Percentiles rank a stretch among this genome's conserved stretches.
These are phyloP conservation scores for Teleogryllus occipitalis DNA, from an alignment of 1,140 invertebrate genomes.

Conservation along the genomic window DNA sequence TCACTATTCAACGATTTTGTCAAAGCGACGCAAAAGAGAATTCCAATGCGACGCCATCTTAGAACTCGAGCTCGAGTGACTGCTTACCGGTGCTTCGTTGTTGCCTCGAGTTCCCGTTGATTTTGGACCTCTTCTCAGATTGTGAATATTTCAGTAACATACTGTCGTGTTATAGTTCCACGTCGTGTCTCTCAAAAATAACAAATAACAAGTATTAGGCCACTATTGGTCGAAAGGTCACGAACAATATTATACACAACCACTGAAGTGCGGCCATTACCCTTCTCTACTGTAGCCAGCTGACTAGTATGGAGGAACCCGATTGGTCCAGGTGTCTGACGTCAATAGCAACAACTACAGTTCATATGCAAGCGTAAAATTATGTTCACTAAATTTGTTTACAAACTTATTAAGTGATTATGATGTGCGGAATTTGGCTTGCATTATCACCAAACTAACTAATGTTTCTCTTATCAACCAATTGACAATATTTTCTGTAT, in stretches of 20 bases:
- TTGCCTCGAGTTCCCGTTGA: slow-evolving; percentile 1
- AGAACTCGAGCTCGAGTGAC: background rate
- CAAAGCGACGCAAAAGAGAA: background rate
- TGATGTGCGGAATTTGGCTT: too few relatives aligned
- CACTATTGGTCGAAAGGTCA: slow-evolving; percentile 14
- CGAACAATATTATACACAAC: background rate
- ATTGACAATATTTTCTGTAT: too few relatives aligned
- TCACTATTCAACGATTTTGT: too few relatives aligned
- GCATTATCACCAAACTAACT: too few relatives aligned
- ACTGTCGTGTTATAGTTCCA: background rate
- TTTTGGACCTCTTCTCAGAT: slow-evolving; percentile 10
- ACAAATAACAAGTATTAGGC: slow-evolving; percentile 1
- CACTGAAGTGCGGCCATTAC: slow-evolving; percentile 11
- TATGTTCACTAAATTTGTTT: too few relatives aligned
- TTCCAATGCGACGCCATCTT: slow-evolving; percentile 12
- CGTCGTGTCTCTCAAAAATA: background rate
- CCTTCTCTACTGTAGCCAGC: slow-evolving; percentile 7
- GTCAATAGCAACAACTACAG: background rate
- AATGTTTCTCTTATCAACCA: too few relatives aligned
- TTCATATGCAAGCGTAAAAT: too few relatives aligned
- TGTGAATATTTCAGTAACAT: slow-evolving; percentile 15
- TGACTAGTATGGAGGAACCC: background rate
- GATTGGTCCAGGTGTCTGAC: slow-evolving; percentile 13
- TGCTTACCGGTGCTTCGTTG: slow-evolving; percentile 14
- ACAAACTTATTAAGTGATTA: too few relatives aligned